These are phyloP conservation scores for Synanthedon formicaeformis DNA, from an alignment of 2,888 invertebrate species.

Conservation along the genomic window DNA sequence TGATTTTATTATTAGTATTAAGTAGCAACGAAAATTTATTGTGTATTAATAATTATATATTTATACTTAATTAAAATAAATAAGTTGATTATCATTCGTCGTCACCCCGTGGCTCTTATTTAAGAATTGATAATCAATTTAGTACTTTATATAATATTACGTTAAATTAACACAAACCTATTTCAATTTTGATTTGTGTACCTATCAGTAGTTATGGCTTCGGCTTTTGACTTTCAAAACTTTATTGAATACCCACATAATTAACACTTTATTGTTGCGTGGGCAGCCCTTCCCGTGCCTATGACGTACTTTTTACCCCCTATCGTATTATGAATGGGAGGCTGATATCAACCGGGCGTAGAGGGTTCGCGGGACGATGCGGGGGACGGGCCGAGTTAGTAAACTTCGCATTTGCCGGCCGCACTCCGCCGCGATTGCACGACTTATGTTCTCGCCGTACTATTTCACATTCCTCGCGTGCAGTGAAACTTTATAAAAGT, in stretches of 20 bases:
- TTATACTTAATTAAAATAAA: too few species aligned
- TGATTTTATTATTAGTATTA: too few species aligned
- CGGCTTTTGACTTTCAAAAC: background rate
- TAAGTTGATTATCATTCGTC: too few species aligned
- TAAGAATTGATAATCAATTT: too few species aligned
- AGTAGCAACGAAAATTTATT: too few species aligned
- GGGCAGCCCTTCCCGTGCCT: conserved; percentile 27
- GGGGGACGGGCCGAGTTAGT: conserved; percentile 15
- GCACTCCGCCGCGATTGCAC: conserved; percentile 19
- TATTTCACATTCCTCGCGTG: conserved; percentile 41
- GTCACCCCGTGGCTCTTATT: too few species aligned
- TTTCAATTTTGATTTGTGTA: too few species aligned
- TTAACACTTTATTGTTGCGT: conserved; percentile 28
- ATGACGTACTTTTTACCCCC: conserved; percentile 40
- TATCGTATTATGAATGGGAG: conserved; percentile 57
- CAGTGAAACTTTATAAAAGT: conserved; percentile 55
- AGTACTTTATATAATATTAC: too few species aligned
- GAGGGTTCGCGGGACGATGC: conserved; percentile 13
- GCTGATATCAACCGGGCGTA: conserved; percentile 16
- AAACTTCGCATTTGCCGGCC: conserved; percentile 52
- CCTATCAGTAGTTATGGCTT: too few species aligned
- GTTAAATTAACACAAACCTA: too few species aligned
- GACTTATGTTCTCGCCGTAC: conserved; percentile 5
- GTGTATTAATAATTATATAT: too few species aligned
- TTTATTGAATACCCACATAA: conserved; percentile 22